Conservation (phyloP, 2,797 vertebrate species). For the Lepus townsendii region DNA sequence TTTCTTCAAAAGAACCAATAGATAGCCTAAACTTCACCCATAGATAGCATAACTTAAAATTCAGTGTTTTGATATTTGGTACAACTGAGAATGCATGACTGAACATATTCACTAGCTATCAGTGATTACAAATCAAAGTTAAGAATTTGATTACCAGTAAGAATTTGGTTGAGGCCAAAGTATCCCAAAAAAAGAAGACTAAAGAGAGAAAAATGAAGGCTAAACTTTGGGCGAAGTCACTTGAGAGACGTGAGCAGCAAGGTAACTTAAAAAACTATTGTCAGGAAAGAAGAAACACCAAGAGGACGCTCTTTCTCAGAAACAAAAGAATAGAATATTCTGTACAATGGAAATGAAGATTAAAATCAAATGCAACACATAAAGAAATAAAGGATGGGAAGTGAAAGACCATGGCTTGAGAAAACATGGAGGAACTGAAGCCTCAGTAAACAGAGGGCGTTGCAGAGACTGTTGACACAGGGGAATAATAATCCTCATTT, state of each 20-base stretch:
- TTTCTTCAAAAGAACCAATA: constrained; percentile 18
- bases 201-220: neutral
- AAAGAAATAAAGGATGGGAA: neutral
- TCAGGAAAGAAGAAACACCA: neutral
- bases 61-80: no score
- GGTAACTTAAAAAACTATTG: neutral
- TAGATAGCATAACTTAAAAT: no score
- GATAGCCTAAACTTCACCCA: no score
- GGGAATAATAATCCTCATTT: neutral
- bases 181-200: neutral
- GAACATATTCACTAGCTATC: no score
- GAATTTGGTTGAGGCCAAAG: neutral
- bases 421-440: neutral
- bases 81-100: no score
- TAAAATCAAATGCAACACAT: neutral
- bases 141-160: neutral
- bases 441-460: neutral
- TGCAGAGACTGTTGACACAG: neutral
- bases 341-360: neutral
- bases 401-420: neutral
- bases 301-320: neutral
- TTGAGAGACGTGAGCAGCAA: neutral
- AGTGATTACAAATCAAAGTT: no score
- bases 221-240: neutral
- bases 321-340: neutral